Percentiles rank a stretch among this genome's conserved stretches.
phyloP scores from a whole-genome alignment of 2,888 invertebrate species.

The Netelia inedita region DNA sequence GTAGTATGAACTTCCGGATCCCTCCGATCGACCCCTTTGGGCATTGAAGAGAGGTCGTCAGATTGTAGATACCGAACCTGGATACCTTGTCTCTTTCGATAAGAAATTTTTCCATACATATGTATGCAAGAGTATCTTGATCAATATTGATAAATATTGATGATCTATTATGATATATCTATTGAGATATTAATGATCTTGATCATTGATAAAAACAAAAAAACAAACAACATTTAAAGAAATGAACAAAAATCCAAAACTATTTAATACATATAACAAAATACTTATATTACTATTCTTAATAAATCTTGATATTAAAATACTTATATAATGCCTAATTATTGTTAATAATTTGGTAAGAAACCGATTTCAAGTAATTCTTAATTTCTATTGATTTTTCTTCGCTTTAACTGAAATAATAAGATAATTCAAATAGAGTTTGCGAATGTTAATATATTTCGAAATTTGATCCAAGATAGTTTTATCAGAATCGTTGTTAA shows the following conservation, averaged over 20 bases:
- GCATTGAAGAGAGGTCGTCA: constrained; percentile 37
- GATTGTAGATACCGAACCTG: constrained; percentile 17
- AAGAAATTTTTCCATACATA: neutral
- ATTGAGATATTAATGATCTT: no score
- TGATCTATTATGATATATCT: no score
- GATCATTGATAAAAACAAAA: no score
- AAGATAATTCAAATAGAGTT: neutral
- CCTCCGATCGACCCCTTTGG: constrained; percentile 43
- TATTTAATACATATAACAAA: no score
- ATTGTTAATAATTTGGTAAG: neutral
- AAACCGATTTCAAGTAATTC: neutral
- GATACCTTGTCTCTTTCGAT: neutral
- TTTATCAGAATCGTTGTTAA: neutral
- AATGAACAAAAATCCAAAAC: no score
- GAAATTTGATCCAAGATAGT: neutral
- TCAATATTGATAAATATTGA: no score
- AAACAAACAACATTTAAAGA: no score
- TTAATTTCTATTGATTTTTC: no score
- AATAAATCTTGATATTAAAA: neutral
- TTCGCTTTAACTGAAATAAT: no score
- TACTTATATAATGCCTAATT: neutral
- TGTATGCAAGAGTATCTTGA: no score
- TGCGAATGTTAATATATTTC: neutral
- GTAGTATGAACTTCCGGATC: constrained; percentile 51
- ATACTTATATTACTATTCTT: no score